phyloP scores from a whole-genome alignment of 2,797 vertebrate species.

The Siniperca undulata region DNA sequence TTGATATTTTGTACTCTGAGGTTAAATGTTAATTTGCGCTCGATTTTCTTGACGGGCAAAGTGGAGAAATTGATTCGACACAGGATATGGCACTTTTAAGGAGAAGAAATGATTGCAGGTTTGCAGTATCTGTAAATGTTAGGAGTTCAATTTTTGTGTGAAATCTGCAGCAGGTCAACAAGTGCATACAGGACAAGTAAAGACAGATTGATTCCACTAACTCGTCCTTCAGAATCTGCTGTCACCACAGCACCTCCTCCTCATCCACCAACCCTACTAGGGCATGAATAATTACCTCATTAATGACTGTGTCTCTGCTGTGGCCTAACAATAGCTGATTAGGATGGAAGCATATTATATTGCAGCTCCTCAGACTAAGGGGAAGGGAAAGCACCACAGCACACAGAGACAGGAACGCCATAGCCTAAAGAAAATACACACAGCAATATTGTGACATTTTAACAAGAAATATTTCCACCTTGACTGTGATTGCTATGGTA shows the following conservation, averaged over 20 bases:
- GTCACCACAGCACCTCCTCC: neutral
- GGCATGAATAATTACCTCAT: slow-evolving; percentile 68
- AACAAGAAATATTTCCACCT: neutral
- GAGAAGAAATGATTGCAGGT: slow-evolving; percentile 7
- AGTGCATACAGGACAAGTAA: neutral
- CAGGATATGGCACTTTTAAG: neutral
- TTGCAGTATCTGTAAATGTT: slow-evolving; percentile 4
- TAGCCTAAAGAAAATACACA: neutral
- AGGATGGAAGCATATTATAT: slow-evolving; percentile 45
- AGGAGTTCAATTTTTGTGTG: neutral
- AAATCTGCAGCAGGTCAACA: slow-evolving; percentile 25
- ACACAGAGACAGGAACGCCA: neutral
- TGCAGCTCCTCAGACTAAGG: slow-evolving; percentile 16
- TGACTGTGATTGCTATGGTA: neutral
- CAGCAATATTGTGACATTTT: neutral
- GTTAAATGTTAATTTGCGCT: slow-evolving; percentile 40
- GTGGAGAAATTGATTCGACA: slow-evolving; percentile 30
- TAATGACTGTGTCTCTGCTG: slow-evolving; percentile 62
- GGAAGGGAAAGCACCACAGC: neutral
- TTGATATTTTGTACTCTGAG: slow-evolving; percentile 26
- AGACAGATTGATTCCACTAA: slow-evolving; percentile 20
- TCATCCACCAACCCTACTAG: slow-evolving; percentile 50
- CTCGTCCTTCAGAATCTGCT: slow-evolving; percentile 13
- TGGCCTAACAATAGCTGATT: slow-evolving; percentile 53
- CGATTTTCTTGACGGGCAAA: slow-evolving; percentile 19